These are phyloP conservation scores for Ceratina japonica DNA, from an alignment of 1,140 invertebrate species.

Conservation along the genomic window DNA sequence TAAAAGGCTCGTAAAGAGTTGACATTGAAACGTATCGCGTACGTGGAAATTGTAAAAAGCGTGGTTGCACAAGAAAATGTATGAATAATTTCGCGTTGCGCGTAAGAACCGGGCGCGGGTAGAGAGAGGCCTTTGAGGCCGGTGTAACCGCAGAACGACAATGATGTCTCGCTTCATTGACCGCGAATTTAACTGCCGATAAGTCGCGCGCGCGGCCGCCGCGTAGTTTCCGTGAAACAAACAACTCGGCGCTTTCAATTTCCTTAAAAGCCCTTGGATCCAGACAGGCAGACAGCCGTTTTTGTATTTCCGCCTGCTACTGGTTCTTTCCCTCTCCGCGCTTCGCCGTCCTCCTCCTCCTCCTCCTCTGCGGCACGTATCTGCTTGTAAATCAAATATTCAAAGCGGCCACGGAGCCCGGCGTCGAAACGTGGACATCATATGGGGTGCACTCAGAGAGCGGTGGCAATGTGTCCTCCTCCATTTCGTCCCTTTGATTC, in stretches of 20 bases:
- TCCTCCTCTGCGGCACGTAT: slow-evolving; percentile 1
- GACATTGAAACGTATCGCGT: neutral
- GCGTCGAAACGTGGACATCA: slow-evolving; percentile 1
- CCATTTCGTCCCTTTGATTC: slow-evolving; percentile 44
- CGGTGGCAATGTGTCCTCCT: neutral
- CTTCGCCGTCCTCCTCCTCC: neutral
- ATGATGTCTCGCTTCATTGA: slow-evolving; percentile 58
- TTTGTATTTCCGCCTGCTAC: slow-evolving; percentile 19
- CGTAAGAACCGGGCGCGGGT: neutral
- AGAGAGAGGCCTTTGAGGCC: slow-evolving; percentile 19
- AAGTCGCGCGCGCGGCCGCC: slow-evolving; percentile 25
- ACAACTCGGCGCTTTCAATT: slow-evolving; percentile 57
- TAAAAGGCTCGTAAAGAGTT: too few relatives aligned
- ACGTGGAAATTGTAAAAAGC: neutral
- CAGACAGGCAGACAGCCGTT: slow-evolving; percentile 9
- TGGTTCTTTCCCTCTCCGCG: neutral
- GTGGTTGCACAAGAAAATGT: too few relatives aligned
- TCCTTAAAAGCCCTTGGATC: slow-evolving; percentile 58
- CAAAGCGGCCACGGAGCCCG: slow-evolving; percentile 18
- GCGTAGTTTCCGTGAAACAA: slow-evolving; percentile 34
- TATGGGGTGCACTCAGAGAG: neutral
- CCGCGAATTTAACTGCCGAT: slow-evolving; percentile 49
- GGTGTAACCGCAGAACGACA: slow-evolving; percentile 44
- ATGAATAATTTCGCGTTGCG: neutral
- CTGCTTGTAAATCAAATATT: slow-evolving; percentile 44